phyloP scores from a whole-genome alignment of 2,888 invertebrate species.

The Drosophila merina region DNA sequence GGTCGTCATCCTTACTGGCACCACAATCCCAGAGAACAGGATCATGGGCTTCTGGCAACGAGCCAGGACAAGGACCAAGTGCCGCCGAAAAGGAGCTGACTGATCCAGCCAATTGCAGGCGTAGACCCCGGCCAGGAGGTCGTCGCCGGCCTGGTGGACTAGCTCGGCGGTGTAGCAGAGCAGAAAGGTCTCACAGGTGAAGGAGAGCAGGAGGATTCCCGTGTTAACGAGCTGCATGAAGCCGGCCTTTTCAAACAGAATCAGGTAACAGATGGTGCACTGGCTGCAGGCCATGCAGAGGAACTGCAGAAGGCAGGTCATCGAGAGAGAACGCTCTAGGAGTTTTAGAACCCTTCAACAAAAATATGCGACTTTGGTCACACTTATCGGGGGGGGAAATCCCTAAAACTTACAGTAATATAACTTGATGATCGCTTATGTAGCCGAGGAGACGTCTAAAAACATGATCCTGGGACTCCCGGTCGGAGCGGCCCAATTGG shows the following conservation, averaged over 20 bases:
- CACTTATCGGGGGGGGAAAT: no score
- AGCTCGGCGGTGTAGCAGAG: slow-evolving; percentile 86
- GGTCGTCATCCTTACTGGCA: slow-evolving; percentile 85
- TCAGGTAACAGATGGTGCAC: slow-evolving; percentile 83
- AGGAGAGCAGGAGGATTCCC: slow-evolving; percentile 72
- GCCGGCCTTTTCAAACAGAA: slow-evolving; percentile 76
- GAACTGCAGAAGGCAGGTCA: slow-evolving; percentile 85
- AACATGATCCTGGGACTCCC: background rate
- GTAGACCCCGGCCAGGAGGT: slow-evolving; percentile 84
- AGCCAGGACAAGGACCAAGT: slow-evolving; percentile 84
- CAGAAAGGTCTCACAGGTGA: slow-evolving; percentile 84
- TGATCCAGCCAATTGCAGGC: slow-evolving; percentile 86
- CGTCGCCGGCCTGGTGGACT: slow-evolving; percentile 84
- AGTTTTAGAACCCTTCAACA: slow-evolving; percentile 84
- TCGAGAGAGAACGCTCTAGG: slow-evolving; percentile 84
- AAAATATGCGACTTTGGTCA: background rate
- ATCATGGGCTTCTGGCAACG: slow-evolving; percentile 85
- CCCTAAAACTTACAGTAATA: slow-evolving; percentile 60
- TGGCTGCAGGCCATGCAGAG: slow-evolving; percentile 82
- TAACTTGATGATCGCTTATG: slow-evolving; percentile 75
- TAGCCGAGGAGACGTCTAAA: slow-evolving; percentile 54
- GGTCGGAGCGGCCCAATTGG: slow-evolving; percentile 5
- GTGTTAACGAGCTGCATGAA: slow-evolving; percentile 41
- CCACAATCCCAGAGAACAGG: slow-evolving; percentile 85
- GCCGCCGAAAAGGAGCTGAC: slow-evolving; percentile 82